These are phyloP conservation scores for Glossosoma conforme DNA, from an alignment of 1,140 invertebrate species.

Conservation along the genomic window DNA sequence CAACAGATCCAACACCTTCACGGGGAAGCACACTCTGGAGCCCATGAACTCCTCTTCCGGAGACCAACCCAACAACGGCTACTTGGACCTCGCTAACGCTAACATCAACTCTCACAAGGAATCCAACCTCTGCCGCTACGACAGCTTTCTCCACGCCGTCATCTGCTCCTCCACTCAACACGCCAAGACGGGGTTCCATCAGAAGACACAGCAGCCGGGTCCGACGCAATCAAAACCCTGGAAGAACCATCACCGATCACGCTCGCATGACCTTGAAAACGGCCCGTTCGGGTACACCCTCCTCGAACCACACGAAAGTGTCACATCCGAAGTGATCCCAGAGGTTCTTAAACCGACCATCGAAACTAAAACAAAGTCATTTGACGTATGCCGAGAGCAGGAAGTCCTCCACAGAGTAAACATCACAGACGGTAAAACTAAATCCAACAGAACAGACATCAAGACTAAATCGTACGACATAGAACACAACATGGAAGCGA, in stretches of 20 bases:
- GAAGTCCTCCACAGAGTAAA: conserved; percentile 26
- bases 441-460: conserved; percentile 22
- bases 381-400: conserved; percentile 26
- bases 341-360: conserved; percentile 13
- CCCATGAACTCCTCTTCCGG: conserved; percentile 36
- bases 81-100: conserved; percentile 41
- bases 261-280: conserved; percentile 48
- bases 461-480: conserved; percentile 27
- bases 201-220: conserved; percentile 27
- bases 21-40: conserved; percentile 40
- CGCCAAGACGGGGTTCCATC: conserved; percentile 43
- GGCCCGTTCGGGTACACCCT: conserved; percentile 42
- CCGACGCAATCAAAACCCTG: conserved; percentile 23
- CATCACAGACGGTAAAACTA: conserved; percentile 24
- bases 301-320: conserved; percentile 37
- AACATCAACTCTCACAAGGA: conserved; percentile 37
- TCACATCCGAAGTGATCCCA: conserved; percentile 6
- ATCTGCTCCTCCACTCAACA: conserved; percentile 49
- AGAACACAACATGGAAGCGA: conserved; percentile 23
- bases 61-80: conserved; percentile 40
- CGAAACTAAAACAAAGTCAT: conserved; percentile 26
- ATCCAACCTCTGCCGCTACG: conserved; percentile 55
- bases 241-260: conserved; percentile 39
- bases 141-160: conserved; percentile 56
- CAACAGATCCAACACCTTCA: conserved; percentile 50